Evolutionary conservation across 2,797 vertebrate species (phyloP), one percentile per base, ranked within the genome.

Genomic region (Lophius americanus): DNA sequence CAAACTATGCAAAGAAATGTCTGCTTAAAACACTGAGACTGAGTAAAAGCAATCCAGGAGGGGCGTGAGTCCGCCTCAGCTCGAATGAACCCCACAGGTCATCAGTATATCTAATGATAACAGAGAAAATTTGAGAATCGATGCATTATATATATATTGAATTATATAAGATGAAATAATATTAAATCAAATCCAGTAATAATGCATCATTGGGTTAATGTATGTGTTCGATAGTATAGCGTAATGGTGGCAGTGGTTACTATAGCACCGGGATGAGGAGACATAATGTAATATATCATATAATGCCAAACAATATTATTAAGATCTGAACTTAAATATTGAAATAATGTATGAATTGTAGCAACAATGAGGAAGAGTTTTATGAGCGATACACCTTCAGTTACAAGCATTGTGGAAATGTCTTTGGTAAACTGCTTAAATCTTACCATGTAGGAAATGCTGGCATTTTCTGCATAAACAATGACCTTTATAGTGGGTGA

Each of bases 401-500:
- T 14, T 51, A 51, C 42, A 14, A 54, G 14, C 23, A 23, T 49
- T 32, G 10, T 33, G 23, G 3, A 58, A 51, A 76, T 60, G 51
- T 39, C 8, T 9, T 52, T 44, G 37, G 13, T 54, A 58, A 75
- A 61, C n/a, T 50, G 33, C 51, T 59, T 37, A 58, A 81, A 86
- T 80, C 82, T 63, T 60, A 84, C 57, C 61, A 76, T 81, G 75
- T 48, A 68, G 58, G 62, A 79, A 86, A 76, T 14, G 44, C 67
- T 84, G 79, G 53, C 74, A 78, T 86, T 89, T 84, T 70, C 54
- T 32, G 36, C 64, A 77, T 84, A 73, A 85, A 74, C 54, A 57
- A 56, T 84, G 82, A 87, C 85, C 88, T 90, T 90, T 86, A 79
- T 74, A 82, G 69, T 80, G 54, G 77, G 64, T 66, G 42, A 75